A percentile compares a stretch with the other conserved stretches of the same genome.
Evolutionary conservation across 2,113 vertebrate genomes (phyloP).

Genomic region (Australoheros scitulus): DNA sequence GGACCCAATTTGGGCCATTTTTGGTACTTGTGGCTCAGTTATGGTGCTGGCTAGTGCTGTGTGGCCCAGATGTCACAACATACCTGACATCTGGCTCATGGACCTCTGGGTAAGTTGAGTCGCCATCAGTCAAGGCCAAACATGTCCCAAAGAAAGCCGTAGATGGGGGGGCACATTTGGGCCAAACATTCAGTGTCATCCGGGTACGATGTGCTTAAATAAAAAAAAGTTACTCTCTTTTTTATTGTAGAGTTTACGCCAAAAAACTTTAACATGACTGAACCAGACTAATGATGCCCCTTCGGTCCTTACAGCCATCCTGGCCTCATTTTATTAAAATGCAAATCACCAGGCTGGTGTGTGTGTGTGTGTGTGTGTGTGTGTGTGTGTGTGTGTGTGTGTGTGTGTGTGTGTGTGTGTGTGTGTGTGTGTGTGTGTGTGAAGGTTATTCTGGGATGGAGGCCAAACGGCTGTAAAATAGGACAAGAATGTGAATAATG

Average conservation of each 20-base stretch:
- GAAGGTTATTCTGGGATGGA: conserved; percentile 45
- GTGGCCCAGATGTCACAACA: background rate
- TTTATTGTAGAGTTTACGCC: too few species aligned
- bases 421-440: background rate
- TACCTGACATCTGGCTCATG: background rate
- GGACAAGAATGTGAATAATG: conserved; percentile 70
- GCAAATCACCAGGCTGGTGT: conserved; percentile 44
- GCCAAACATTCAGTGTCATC: background rate
- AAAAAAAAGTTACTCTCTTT: too few species aligned
- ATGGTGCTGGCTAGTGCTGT: background rate
- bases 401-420: background rate
- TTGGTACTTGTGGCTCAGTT: background rate
- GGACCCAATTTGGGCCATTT: background rate
- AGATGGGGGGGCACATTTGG: background rate
- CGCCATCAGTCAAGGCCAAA: background rate
- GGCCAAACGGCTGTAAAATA: conserved; percentile 61
- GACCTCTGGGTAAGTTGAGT: background rate
- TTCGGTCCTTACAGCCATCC: background rate
- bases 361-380: background rate
- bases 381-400: background rate
- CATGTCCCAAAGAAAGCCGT: background rate
- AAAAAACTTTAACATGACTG: background rate
- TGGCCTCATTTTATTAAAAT: conserved; percentile 63
- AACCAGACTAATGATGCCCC: background rate
- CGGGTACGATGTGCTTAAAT: too few species aligned